Evolutionary conservation across 2,888 invertebrate genomes (phyloP), one percentile per base, ranked within the genome.

Genomic region (Glaucopsyche alexis): DNA sequence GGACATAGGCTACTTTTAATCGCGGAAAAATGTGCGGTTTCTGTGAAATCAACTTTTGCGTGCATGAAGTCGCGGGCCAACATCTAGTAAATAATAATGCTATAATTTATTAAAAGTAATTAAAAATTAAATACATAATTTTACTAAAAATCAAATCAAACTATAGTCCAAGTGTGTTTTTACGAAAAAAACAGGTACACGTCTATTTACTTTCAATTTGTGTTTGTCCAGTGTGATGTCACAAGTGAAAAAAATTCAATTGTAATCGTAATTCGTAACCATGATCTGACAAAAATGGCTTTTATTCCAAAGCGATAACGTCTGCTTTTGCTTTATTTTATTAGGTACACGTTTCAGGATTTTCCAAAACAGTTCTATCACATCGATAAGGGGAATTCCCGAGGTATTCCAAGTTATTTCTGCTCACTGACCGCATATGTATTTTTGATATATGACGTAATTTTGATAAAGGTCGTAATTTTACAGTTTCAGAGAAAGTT

Each of bases 331-430:
- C 16, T 11, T 19, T 19, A 13, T 40, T 7, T 14, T 3, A 65
- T 14, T n/a, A 7, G 7, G 1, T n/a, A n/a, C n/a, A n/a, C 29
- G 65, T 40, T 65, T 13, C 67, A 67, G 67, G 16, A 29, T 19
- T 47, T 67, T 19, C 19, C 67, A 45, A 42, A 42, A 40, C n/a
- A 40, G 38, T 64, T 60, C 0, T 11, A 60, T 29, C 16, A 7
- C 55, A 40, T 65, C 65, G 66, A 66, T 42, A 66, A 42, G 66
- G 66, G 66, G 66, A 66, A 66, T 42, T 42, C 42, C 66, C 9
- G 0, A 11, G 1, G 11, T 13, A 14, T 49, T 49, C 29, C 13
- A 14, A 13, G 7, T 11, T 49, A 13, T 13, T 49, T 2, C 49
- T 49, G 0, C 3, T 16, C 3, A 6, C 55, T 55, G 8, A 9